Conservation (phyloP, 1,140 invertebrate genomes). For the Drosophila nasuta region DNA sequence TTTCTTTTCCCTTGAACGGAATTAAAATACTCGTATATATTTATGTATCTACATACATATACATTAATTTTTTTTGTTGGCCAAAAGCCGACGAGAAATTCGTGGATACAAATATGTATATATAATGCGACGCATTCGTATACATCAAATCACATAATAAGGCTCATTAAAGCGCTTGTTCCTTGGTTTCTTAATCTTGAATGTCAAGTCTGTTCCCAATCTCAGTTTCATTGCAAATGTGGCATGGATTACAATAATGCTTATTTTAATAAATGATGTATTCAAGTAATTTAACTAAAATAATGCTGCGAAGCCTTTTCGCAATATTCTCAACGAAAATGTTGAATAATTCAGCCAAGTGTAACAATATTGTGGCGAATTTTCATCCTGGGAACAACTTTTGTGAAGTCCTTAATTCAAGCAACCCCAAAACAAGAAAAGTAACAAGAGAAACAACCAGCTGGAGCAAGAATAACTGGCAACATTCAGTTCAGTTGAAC, state of each 20-base stretch:
- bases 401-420: neutral
- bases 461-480: conserved; percentile 26
- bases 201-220: neutral
- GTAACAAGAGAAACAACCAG: conserved; percentile 10
- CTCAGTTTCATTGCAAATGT: neutral
- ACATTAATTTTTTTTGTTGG: conserved; percentile 1
- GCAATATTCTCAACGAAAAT: neutral
- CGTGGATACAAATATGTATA: conserved; percentile 22
- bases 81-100: conserved; percentile 11
- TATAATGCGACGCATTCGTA: conserved; percentile 7
- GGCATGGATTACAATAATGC: neutral
- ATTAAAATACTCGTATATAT: neutral
- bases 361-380: neutral
- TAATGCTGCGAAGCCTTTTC: neutral
- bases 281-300: neutral
- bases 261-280: neutral
- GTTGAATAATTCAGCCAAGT: neutral
- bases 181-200: neutral
- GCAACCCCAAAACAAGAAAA: neutral
- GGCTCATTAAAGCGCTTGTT: conserved; percentile 22
- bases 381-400: neutral
- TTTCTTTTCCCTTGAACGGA: conserved; percentile 11
- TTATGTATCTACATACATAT: neutral
- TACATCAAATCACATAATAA: conserved; percentile 15
- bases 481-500: conserved; percentile 19